Base-by-base conservation (phyloP, 2,113 vertebrate species). In the Regulus satrapa region DNA sequence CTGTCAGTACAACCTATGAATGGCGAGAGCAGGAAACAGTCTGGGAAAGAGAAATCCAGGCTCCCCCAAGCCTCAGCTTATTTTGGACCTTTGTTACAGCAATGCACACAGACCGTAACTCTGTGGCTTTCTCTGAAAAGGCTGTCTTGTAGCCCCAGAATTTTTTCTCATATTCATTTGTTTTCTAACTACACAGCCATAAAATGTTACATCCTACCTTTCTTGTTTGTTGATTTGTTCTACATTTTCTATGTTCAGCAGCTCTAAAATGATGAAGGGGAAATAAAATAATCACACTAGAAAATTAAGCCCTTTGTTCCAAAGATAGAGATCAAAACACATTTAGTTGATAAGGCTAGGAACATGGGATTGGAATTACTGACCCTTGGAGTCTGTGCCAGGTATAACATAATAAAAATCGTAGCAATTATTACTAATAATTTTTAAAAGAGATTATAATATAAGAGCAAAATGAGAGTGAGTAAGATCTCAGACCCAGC, bases 251-350 rank as follows among this genome's bases (percentile, higher is more conserved):
- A 3, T 26, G 46, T 59, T 81, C 63, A 91, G 34, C 38, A 87
- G 14, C 17, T 81, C 55, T 40, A 63, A 74, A 10, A 67, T 6
- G 24, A 74, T 59, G 34, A 92, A 94, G 26, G 45, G 26, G 59
- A 83, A 92, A 73, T 73, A 90, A 82, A 93, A 72, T 24, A 90
- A 77, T 54, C 1, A 1, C 26, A 49, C 20, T 54, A 66, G 31
- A 34, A 90, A 94, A 94, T 88, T 46, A 90, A 85, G 71, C 43
- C 46, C 51, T 90, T 90, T 93, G 54, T 93, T 88, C 46, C 59
- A 69, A 94, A 83, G 88, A 88, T 9, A 54, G 34, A 31, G 71
- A 92, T 58, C 85, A 73, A 90, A 96, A 74, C 31, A 41, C 26
- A 43, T 80, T 90, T 75, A 51, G 0, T 18, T 67, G 72, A 85